A percentile compares a stretch with the other conserved stretches of the same genome.
These are phyloP conservation scores for Litoditis marina DNA, from an alignment of 2,888 invertebrate genomes.

Conservation along the genomic window DNA sequence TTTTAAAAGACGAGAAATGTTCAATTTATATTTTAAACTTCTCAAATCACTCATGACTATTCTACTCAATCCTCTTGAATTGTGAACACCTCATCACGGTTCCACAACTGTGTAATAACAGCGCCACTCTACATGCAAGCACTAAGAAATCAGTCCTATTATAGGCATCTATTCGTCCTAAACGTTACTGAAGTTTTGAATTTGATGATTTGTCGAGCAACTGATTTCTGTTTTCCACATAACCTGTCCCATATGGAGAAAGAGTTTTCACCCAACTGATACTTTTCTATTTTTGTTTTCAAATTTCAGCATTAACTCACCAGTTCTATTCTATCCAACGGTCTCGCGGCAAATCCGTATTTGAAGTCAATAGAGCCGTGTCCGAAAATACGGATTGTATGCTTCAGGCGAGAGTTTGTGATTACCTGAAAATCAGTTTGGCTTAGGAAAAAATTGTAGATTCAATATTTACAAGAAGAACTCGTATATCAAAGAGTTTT, in stretches of 20 bases:
- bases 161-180: too few relatives aligned
- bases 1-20: neutral
- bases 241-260: too few relatives aligned
- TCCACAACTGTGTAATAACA: too few relatives aligned
- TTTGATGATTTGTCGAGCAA: too few relatives aligned
- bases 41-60: too few relatives aligned
- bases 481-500: neutral
- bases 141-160: too few relatives aligned
- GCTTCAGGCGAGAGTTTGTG: conserved; percentile 64
- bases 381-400: conserved; percentile 73
- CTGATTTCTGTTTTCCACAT: too few relatives aligned
- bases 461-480: neutral
- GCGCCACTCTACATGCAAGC: neutral
- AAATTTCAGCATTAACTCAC: conserved; percentile 13
- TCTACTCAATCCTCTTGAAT: conserved; percentile 67
- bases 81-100: too few relatives aligned
- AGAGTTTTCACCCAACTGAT: too few relatives aligned
- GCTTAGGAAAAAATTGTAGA: neutral
- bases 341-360: conserved; percentile 71
- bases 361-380: conserved; percentile 71
- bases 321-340: conserved; percentile 62
- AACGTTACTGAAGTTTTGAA: too few relatives aligned
- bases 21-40: too few relatives aligned
- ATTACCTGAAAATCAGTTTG: conserved; percentile 21
- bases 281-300: too few relatives aligned